Conservation (phyloP, 35 echinoderm and acorn worm species). For the Lytechinus variegatus region DNA sequence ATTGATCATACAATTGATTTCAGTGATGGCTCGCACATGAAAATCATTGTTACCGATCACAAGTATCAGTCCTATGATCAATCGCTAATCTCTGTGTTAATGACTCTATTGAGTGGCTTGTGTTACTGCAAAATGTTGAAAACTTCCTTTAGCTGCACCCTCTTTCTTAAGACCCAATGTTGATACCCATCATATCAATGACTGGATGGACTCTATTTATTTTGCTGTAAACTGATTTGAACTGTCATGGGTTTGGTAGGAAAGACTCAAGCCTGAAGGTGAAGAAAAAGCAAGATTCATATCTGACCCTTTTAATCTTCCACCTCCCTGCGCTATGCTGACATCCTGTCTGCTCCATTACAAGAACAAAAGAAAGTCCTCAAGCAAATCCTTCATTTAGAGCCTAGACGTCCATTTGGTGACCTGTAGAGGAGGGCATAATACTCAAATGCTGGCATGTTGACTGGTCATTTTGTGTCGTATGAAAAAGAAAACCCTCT, state of each 20-base stretch:
- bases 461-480: neutral
- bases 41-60: no score
- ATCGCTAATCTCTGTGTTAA: no score
- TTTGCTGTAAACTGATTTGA: constrained; percentile 5
- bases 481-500: neutral
- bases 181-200: neutral
- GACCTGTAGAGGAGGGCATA: no score
- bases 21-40: no score
- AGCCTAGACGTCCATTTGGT: neutral
- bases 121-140: neutral
- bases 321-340: neutral
- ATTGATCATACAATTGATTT: no score
- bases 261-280: neutral
- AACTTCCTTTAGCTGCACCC: neutral
- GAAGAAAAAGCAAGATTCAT: neutral
- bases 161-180: neutral
- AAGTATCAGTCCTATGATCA: no score
- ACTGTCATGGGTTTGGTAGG: neutral
- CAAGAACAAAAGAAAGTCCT: neutral
- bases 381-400: neutral
- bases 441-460: no score
- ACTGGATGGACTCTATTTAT: neutral
- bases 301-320: constrained; percentile 4
- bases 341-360: neutral
- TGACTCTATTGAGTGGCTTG: no score